These are phyloP conservation scores for Neomicropteryx cornuta DNA, from an alignment of 1,140 invertebrate genomes.

Conservation along the genomic window DNA sequence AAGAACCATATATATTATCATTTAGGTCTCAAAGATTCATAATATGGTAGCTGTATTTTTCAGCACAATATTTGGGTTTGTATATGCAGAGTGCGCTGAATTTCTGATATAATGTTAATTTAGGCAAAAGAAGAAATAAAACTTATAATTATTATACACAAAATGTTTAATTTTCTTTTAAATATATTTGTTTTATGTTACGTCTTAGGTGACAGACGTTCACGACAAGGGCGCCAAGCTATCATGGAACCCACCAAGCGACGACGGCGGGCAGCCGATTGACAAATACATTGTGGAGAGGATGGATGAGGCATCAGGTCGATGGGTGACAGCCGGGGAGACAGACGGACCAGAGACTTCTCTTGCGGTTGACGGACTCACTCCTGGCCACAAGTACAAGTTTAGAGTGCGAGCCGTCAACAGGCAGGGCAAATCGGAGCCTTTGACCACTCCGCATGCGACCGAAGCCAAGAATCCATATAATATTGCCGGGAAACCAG, in stretches of 20 bases:
- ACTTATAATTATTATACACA: not conserved
- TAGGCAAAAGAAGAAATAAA: not conserved
- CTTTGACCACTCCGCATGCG: conserved; percentile 75
- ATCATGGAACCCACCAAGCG: conserved; percentile 80
- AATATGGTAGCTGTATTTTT: too few relatives aligned
- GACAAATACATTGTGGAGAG: conserved; percentile 91
- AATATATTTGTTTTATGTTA: conserved; percentile 2
- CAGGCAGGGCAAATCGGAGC: conserved; percentile 89
- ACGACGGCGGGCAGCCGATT: conserved; percentile 82
- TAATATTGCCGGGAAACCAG: conserved; percentile 49
- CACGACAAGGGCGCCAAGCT: conserved; percentile 77
- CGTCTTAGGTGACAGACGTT: conserved; percentile 54
- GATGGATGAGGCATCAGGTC: conserved; percentile 82
- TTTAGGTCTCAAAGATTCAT: too few relatives aligned
- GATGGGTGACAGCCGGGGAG: conserved; percentile 89
- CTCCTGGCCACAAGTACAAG: conserved; percentile 89
- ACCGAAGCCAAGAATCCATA: conserved; percentile 98
- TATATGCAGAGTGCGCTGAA: too few relatives aligned
- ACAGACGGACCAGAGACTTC: conserved; percentile 68
- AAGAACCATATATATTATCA: too few relatives aligned
- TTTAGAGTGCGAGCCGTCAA: conserved; percentile 93
- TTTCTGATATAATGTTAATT: not conserved
- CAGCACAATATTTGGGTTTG: too few relatives aligned
- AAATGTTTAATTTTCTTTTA: conserved; percentile 2
- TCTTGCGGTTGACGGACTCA: conserved; percentile 64